These are phyloP conservation scores for Alauda arvensis DNA, from an alignment of 2,797 vertebrate genomes.

Conservation along the genomic window DNA sequence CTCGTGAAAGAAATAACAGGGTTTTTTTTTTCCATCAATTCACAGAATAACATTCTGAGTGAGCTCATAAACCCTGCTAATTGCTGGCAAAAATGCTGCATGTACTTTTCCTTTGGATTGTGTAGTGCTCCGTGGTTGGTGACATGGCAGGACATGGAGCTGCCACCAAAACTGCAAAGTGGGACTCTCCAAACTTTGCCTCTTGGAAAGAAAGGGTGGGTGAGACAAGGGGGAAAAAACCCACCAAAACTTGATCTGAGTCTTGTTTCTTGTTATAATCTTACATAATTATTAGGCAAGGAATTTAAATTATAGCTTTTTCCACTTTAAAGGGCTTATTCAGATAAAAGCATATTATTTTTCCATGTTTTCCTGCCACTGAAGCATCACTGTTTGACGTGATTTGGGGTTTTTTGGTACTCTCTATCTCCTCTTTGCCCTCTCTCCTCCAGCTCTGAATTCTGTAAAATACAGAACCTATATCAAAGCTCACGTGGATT, in stretches of 20 bases:
- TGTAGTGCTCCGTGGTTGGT: not conserved
- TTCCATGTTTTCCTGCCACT: not conserved
- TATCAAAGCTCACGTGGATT: not conserved
- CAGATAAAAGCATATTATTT: not conserved
- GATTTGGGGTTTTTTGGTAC: not conserved
- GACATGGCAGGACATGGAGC: not conserved
- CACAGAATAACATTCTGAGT: conserved; percentile 15
- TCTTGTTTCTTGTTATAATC: not conserved
- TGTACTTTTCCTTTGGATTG: not conserved
- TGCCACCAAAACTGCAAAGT: not conserved
- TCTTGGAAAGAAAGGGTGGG: not conserved
- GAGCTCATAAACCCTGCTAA: conserved; percentile 15
- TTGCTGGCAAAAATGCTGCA: not conserved
- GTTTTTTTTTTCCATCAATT: conserved; percentile 12
- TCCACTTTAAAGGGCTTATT: not conserved
- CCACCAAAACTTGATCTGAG: not conserved
- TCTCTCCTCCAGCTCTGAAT: not conserved
- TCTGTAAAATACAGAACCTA: not conserved
- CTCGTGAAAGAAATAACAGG: conserved; percentile 20
- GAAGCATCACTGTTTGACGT: not conserved
- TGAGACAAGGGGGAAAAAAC: not conserved
- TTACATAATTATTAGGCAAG: not conserved
- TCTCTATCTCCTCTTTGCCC: not conserved
- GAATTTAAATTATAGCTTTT: not conserved
- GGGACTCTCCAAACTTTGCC: not conserved